Evolutionary conservation across 2,797 vertebrate genomes (phyloP), one percentile per base, ranked within the genome.

Genomic region (Pampus argenteus): DNA sequence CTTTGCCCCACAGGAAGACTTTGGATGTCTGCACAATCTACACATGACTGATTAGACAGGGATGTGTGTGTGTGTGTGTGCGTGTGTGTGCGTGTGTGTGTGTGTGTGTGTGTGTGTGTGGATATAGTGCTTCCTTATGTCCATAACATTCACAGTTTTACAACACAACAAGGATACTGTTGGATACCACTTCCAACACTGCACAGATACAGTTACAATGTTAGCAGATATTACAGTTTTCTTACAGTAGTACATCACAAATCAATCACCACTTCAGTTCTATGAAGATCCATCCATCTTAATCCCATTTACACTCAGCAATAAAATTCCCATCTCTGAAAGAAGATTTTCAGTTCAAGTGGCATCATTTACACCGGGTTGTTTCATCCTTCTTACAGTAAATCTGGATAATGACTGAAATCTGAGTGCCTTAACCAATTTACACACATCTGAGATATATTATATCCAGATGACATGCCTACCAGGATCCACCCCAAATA

Each of bases 1-100:
- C 84, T 85, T 86, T 89, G 81, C 73, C 71, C 73, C 69, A 76
- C 38, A 79, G 83, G 82, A 89, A 90, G 84, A 87, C 85, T 82
- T 79, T 85, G 67, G 58, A 86, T 82, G 64, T 71, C 64, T 66
- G 82, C 49, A 64, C 56, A 69, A 49, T 80, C 36, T 70, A 22
- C 40, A 62, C 74, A 76, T 18, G 20, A 77, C 70, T 60, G 9
- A 5, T 56, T 60, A 65, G 34, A 70, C 15, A 36, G 72, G 70
- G 42, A 85, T 61, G 50, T 55, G 48, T 56, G 22, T 55, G 23
- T 49, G 10, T 50, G 18, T 71, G 38, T 65, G 54, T 59, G 22
- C 49, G 23, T 49, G 10, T 50, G 18, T 71, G 38, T 65, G 54
- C 52, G 29, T 40, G 25, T 69, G 52, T 51, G 23, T 61, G 36